Percentiles rank a stretch among this genome's conserved stretches.
Evolutionary conservation across 2,113 vertebrate species (phyloP).

Genomic region (Microtus oregoni): DNA sequence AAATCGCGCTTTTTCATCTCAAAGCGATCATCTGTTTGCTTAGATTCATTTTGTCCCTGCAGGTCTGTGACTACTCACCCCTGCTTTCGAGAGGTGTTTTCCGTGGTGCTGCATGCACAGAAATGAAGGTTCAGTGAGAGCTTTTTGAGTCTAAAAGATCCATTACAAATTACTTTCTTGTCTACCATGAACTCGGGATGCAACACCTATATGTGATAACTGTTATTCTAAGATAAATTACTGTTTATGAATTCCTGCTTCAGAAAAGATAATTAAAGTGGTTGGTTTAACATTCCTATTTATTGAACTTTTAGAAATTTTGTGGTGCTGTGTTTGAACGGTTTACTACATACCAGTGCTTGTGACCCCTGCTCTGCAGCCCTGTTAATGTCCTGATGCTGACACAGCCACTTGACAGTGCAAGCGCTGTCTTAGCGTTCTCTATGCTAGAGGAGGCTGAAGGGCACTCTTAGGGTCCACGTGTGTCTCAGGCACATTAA

Average conservation of each 20-base stretch:
- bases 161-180: background rate
- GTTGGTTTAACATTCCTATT: background rate
- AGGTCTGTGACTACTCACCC: background rate
- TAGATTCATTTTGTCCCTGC: background rate
- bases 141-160: background rate
- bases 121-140: background rate
- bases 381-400: background rate
- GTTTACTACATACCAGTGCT: background rate
- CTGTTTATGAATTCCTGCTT: background rate
- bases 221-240: background rate
- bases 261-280: background rate
- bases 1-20: constrained; percentile 48
- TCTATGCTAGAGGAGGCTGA: background rate
- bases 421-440: background rate
- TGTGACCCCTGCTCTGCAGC: background rate
- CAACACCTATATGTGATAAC: background rate
- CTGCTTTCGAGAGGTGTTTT: background rate
- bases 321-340: background rate
- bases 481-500: rapidly evolving
- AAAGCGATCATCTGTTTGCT: constrained; percentile 51
- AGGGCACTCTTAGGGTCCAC: background rate
- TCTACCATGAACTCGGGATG: background rate
- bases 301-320: background rate
- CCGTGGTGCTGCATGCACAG: background rate
- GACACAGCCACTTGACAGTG: background rate